phyloP scores from a whole-genome alignment of 2,113 vertebrate genomes.

The Neoarius graeffei region DNA sequence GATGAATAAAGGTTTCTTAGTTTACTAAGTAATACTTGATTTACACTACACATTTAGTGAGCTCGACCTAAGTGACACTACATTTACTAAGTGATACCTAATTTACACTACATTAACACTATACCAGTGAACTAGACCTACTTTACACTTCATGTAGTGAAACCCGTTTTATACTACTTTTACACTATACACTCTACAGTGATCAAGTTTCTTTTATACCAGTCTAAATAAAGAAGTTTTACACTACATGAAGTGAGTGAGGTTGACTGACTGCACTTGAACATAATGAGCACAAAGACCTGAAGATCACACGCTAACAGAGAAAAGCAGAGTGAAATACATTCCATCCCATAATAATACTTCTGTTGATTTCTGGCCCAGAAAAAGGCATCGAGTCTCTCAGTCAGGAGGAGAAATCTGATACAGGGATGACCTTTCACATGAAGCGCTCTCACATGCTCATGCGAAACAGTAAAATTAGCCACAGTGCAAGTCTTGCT shows the following conservation, averaged over 20 bases:
- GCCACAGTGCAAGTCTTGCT: neutral
- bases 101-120: neutral
- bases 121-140: neutral
- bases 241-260: neutral
- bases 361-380: neutral
- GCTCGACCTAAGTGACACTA: neutral
- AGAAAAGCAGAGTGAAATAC: neutral
- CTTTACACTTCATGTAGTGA: neutral
- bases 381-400: neutral
- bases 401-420: neutral
- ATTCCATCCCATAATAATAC: neutral
- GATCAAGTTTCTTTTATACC: no score
- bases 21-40: neutral
- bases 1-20: no score
- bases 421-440: neutral
- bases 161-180: neutral
- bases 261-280: neutral
- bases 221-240: no score
- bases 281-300: neutral
- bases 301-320: neutral
- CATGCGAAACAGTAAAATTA: neutral
- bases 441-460: neutral
- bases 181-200: neutral
- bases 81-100: neutral
- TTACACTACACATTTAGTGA: neutral